Evolutionary conservation across 2,797 vertebrate species (phyloP), one percentile per base, ranked within the genome.

Genomic region (Percopsis omiscomaycus): DNA sequence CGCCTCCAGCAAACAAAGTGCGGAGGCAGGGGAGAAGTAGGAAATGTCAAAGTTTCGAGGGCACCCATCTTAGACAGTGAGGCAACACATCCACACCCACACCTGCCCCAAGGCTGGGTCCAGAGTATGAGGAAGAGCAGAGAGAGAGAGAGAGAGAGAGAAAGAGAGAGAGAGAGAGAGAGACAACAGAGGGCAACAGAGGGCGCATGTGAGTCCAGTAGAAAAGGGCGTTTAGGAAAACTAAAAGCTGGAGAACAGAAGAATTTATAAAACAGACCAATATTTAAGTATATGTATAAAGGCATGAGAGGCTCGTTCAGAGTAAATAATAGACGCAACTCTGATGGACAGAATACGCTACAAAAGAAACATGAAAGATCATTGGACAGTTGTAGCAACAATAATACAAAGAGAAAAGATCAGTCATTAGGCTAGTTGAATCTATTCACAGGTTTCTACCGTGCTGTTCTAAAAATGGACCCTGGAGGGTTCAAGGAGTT

Each of bases 1-100:
- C 2, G 71, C 67, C 78, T 74, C 13, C 42, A 42, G 53, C 50
- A 71, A 60, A 67, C 74, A n/a, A 45, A 61, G 56, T 52, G 45
- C 42, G 29, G 61, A 12, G 52, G 1, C 55, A 52, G 74, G 32
- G 51, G 58, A 54, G 50, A 58, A 22, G 46, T n/a, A n/a, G 50
- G 51, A 80, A 66, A 77, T 69, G 64, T 66, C 45, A 29, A 49
- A 79, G 80, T 82, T 83, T 70, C 83, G 78, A 79, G 32, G 66
- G 56, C 67, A 81, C 66, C 46, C 60, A 63, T 55, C 63, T 61
- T 32, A 49, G 71, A 79, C 48, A 64, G 78, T 67, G 4, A 55
- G 71, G 77, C 80, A 75, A 84, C 64, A 65, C 61, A 82, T 82
- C 69, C 71, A 64, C 52, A 70, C 69, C 66, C 48, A 64, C 69